Evolutionary conservation across 2,113 vertebrate genomes (phyloP).

Genomic region (Typhlomys cinereus): DNA sequence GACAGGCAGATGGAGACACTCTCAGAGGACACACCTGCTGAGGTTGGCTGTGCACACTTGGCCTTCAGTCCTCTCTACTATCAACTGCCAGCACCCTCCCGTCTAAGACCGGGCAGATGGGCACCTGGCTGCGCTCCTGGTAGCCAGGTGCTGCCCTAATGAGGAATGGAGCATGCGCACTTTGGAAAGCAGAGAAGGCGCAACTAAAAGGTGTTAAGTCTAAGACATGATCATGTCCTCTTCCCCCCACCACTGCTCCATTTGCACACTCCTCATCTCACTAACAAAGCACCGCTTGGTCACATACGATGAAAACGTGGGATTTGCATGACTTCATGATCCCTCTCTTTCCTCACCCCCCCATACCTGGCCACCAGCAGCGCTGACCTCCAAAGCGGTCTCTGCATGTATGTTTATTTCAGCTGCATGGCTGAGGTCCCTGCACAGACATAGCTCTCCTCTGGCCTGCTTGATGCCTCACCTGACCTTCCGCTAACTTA

Average conservation of each 20-base stretch:
- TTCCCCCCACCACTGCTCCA: neutral
- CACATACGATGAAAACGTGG: neutral
- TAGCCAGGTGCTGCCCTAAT: neutral
- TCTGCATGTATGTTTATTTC: neutral
- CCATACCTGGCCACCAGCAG: neutral
- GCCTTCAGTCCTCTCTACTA: neutral
- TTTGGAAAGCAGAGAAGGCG: neutral
- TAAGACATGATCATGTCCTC: neutral
- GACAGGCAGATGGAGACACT: neutral
- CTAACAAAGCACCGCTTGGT: neutral
- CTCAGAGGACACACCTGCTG: neutral
- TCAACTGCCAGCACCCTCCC: neutral
- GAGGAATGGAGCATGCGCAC: conserved; percentile 14
- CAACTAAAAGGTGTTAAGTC: neutral
- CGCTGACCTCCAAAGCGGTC: neutral
- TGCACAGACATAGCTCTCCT: neutral
- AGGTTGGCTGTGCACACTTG: neutral
- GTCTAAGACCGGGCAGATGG: conserved; percentile 7
- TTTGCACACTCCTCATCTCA: neutral
- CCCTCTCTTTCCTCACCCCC: neutral
- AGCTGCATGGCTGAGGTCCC: fast-evolving
- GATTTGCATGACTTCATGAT: fast-evolving
- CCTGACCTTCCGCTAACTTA: neutral
- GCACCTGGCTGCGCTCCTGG: neutral
- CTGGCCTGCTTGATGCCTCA: neutral